These are phyloP conservation scores for Gephyroberyx darwinii DNA, from an alignment of 2,797 vertebrate species.

Conservation along the genomic window DNA sequence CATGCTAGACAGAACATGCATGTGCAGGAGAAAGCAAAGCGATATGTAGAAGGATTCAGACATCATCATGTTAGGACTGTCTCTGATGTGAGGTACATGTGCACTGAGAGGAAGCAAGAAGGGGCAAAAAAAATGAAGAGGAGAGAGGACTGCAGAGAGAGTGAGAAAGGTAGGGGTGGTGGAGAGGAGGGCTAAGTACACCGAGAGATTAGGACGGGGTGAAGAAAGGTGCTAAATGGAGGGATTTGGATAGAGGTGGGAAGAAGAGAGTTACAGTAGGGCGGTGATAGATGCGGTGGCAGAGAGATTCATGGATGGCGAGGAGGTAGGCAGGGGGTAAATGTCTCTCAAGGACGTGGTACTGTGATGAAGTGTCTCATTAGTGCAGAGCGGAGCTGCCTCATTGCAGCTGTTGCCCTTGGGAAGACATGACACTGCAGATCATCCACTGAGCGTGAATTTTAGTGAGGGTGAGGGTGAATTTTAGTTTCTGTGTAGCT, in stretches of 20 bases:
- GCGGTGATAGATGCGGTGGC: constrained; percentile 25
- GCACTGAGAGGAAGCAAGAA: not conserved
- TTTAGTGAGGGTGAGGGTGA: constrained; percentile 21
- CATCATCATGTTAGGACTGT: not conserved
- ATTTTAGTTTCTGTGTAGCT: constrained; percentile 8
- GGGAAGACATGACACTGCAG: constrained; percentile 31
- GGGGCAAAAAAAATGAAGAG: not conserved
- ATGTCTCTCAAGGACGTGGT: constrained; percentile 54
- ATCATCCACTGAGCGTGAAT: constrained; percentile 22
- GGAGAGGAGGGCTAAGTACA: not conserved
- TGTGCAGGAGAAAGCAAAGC: not conserved
- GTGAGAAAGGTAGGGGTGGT: no score
- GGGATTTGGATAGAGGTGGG: constrained; percentile 18
- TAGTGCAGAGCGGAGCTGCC: constrained; percentile 44
- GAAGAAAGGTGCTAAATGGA: constrained; percentile 18
- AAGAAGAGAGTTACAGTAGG: constrained; percentile 11
- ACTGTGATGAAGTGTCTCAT: constrained; percentile 62
- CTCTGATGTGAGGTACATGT: not conserved
- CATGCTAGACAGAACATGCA: not conserved
- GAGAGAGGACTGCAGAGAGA: no score
- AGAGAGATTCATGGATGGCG: constrained; percentile 40
- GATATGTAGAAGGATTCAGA: not conserved
- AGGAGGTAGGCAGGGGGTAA: constrained; percentile 2
- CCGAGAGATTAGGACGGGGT: constrained; percentile 1
- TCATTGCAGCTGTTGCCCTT: constrained; percentile 36